A percentile compares a stretch with the other conserved stretches of the same genome.
These are phyloP conservation scores for Chouioia cunea DNA, from an alignment of 2,888 invertebrate genomes.

Conservation along the genomic window DNA sequence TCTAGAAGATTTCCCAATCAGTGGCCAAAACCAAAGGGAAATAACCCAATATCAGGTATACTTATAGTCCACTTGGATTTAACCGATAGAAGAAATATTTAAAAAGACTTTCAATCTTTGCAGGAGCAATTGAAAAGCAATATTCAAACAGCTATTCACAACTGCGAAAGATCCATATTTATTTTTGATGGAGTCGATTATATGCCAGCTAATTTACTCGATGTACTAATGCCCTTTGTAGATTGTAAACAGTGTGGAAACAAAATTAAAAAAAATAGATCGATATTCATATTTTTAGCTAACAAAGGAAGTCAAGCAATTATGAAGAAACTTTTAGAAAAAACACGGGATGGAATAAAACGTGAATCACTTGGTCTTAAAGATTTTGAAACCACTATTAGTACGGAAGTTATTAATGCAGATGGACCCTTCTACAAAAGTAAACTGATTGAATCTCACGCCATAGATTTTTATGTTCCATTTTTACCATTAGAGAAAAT, in stretches of 20 bases:
- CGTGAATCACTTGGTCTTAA: constrained; percentile 31
- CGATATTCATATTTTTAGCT: constrained; percentile 39
- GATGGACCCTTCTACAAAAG: constrained; percentile 33
- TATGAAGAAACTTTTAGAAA: constrained; percentile 9
- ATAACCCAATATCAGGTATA: constrained; percentile 38
- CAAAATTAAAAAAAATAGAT: constrained; percentile 26
- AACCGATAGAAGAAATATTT: not conserved
- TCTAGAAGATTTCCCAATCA: constrained; percentile 28
- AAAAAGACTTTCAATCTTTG: constrained; percentile 6
- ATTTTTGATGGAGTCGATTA: constrained; percentile 41
- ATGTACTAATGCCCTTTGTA: constrained; percentile 36
- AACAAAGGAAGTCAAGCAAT: constrained; percentile 33
- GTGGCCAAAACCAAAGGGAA: constrained; percentile 2
- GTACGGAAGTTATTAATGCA: constrained; percentile 5
- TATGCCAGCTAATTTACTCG: constrained; percentile 29
- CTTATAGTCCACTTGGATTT: not conserved
- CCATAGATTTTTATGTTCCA: constrained; percentile 41
- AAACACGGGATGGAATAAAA: constrained; percentile 8
- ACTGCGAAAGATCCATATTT: constrained; percentile 36
- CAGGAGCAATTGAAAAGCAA: constrained; percentile 26
- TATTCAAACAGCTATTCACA: constrained; percentile 25
- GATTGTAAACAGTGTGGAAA: constrained; percentile 28
- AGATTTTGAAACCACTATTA: constrained; percentile 31
- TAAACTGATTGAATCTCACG: constrained; percentile 27
- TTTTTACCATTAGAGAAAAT: constrained; percentile 39